Conservation (phyloP, 2,797 vertebrate species). For the Helicolenus hilgendorfi region DNA sequence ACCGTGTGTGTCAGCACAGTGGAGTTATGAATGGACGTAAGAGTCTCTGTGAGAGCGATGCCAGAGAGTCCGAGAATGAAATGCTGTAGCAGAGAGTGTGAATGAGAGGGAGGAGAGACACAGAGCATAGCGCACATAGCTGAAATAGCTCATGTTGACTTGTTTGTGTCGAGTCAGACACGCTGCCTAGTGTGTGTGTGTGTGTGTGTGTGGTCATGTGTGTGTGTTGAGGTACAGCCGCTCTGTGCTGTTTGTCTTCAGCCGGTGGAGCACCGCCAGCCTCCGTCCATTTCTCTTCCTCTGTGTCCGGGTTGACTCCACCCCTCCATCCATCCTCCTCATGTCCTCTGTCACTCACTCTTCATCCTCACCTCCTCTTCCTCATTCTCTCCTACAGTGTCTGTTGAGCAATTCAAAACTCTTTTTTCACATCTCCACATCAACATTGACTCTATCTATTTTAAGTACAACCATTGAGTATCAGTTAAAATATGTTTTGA, state of each 20-base stretch:
- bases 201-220: conserved; percentile 36
- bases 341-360: background rate
- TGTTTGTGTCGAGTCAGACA: conserved; percentile 55
- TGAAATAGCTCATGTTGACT: conserved; percentile 49
- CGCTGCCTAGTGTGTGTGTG: conserved; percentile 2
- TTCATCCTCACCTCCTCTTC: background rate
- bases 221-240: conserved; percentile 41
- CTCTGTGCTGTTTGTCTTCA: background rate
- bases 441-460: background rate
- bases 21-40: background rate
- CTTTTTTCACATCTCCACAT: background rate
- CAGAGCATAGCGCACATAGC: conserved; percentile 43
- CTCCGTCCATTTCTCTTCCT: background rate
- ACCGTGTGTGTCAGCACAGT: background rate
- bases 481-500: background rate
- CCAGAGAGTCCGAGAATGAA: background rate
- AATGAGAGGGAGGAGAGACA: background rate
- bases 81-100: background rate
- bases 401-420: background rate
- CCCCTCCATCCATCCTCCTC: background rate
- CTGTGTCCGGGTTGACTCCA: background rate
- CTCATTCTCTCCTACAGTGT: background rate
- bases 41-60: background rate
- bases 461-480: background rate
- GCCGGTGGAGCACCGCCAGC: conserved; percentile 2